Evolutionary conservation across 2,797 vertebrate genomes (phyloP), one percentile per base, ranked within the genome.

Genomic region (Synanceia verrucosa): DNA sequence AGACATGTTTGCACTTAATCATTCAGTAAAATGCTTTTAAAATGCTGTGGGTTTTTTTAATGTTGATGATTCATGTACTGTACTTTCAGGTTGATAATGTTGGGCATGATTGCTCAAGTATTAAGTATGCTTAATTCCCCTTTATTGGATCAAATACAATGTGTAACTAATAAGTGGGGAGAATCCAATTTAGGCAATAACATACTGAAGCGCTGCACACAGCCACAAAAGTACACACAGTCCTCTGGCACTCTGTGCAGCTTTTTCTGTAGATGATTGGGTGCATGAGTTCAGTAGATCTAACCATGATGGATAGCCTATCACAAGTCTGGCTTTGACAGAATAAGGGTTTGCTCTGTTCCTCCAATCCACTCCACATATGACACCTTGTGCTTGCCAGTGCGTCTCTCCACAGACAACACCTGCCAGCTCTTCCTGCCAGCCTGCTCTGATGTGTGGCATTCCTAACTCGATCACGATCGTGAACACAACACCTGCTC

Each of bases 101-200:
- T 53, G 43, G 6, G 18, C 56, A 43, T 72, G 60, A 73, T 52
- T 76, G 26, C 46, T 68, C 14, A 39, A 51, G 69, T 74, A 79
- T 81, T 79, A 77, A 61, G 60, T 69, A 44, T 52, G 46, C 70
- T 76, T 87, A 91, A 89, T 89, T 80, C 60, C 57, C n/a, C 36
- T 77, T 9, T 60, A 70, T 78, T 86, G 83, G 72, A 85, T 76
- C 34, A 73, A 86, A 82, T 77, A 71, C 63, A 81, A 72, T 34
- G 56, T 77, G 61, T 65, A 73, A 84, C 81, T 86, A 91, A 92
- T 73, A 78, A 64, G 70, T 73, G 70, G 74, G 82, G 76, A 88
- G 56, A 91, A 90, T 93, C 88, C 81, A 78, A 48, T 91, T 89
- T 73, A 73, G 74, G 66, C 68, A 50, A 64, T 63, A 70, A 50